These are phyloP conservation scores for Actinernus sp. DNA, from an alignment of 92 coral and sea anemone species.

Conservation along the genomic window DNA sequence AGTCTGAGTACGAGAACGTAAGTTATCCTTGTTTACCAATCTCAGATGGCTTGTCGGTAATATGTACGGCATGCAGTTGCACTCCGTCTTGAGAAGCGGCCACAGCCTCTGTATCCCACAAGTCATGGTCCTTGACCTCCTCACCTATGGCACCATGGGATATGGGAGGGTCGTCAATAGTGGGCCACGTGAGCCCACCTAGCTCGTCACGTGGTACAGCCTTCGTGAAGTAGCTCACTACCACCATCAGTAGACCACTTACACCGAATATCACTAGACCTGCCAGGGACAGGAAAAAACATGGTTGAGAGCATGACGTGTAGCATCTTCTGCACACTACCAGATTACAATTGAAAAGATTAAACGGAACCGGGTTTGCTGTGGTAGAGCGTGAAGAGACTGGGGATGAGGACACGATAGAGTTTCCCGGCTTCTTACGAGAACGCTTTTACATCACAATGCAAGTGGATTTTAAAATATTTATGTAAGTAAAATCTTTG, in stretches of 20 bases:
- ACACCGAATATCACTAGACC: constrained; percentile 72
- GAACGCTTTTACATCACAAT: too few relatives aligned
- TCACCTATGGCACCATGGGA: constrained; percentile 76
- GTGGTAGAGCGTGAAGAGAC: too few relatives aligned
- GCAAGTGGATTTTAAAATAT: too few relatives aligned
- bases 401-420: too few relatives aligned
- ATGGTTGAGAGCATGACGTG: too few relatives aligned
- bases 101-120: not conserved
- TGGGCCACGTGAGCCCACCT: constrained; percentile 97
- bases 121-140: constrained; percentile 13
- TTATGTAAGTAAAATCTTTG: too few relatives aligned
- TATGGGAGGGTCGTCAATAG: constrained; percentile 82
- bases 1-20: too few relatives aligned
- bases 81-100: not conserved
- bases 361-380: too few relatives aligned
- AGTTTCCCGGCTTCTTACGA: too few relatives aligned
- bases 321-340: too few relatives aligned
- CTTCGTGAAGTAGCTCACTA: constrained; percentile 82
- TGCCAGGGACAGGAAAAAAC: too few relatives aligned
- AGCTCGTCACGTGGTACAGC: constrained; percentile 91
- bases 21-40: not conserved
- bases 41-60: not conserved
- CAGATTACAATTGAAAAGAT: too few relatives aligned
- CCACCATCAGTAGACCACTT: constrained; percentile 74
- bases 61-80: not conserved